A percentile compares a stretch with the other conserved stretches of the same genome.
Conservation (phyloP, 2,888 invertebrate genomes). For the Yponomeuta cagnagella region DNA sequence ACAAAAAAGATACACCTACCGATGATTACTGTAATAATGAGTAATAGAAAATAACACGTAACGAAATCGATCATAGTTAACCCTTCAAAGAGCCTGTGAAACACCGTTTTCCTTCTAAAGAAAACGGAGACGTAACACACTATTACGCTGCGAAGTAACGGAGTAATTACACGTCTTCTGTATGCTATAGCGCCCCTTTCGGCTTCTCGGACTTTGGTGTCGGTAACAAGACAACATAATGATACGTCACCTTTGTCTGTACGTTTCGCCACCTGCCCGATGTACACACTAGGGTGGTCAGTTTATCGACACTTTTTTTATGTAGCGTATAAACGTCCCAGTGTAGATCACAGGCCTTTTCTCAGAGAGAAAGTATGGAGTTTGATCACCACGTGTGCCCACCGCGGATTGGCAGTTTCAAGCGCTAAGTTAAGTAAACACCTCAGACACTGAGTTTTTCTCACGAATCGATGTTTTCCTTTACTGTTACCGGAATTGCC, state of each 20-base stretch:
- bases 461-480: not conserved
- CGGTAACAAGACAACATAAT: constrained; percentile 73
- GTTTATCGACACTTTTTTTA: constrained; percentile 26
- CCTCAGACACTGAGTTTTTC: not conserved
- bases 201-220: constrained; percentile 11
- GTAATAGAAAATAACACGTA: not conserved
- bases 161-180: constrained; percentile 61
- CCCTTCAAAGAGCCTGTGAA: constrained; percentile 12
- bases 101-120: constrained; percentile 23
- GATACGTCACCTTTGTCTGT: constrained; percentile 67
- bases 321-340: not conserved
- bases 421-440: too few relatives aligned
- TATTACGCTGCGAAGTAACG: constrained; percentile 40
- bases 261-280: constrained; percentile 74
- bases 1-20: not conserved
- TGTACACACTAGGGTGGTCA: constrained; percentile 29
- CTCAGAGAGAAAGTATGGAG: too few relatives aligned
- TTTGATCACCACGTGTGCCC: too few relatives aligned
- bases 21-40: constrained; percentile 10
- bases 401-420: too few relatives aligned
- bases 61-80: constrained; percentile 13
- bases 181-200: constrained; percentile 50
- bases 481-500: not conserved
- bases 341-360: not conserved
- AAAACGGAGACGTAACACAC: constrained; percentile 29